Conservation (phyloP, 2,888 invertebrate species). For the Gymnocheta viridis region DNA sequence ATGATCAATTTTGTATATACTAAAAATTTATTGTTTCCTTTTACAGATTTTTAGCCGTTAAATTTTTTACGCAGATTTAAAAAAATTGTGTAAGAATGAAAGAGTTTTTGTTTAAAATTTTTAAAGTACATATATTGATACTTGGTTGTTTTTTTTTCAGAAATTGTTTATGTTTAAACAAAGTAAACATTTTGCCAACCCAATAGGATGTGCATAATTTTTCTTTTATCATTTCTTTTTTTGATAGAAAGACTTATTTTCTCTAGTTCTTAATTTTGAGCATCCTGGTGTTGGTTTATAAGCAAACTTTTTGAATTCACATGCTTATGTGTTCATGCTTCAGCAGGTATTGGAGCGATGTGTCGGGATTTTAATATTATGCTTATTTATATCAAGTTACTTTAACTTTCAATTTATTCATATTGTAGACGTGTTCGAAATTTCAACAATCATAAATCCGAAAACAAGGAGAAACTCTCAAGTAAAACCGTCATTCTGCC, state of each 20-base stretch:
- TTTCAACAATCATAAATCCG: not conserved
- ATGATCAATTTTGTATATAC: too few relatives aligned
- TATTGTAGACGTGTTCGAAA: slow-evolving; percentile 19
- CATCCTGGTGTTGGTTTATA: not conserved
- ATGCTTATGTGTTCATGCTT: not conserved
- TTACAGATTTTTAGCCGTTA: too few relatives aligned
- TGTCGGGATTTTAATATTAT: not conserved
- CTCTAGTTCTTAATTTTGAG: not conserved
- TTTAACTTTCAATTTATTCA: slow-evolving; percentile 38
- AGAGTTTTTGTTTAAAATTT: too few relatives aligned
- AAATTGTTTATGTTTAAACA: too few relatives aligned
- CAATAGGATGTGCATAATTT: not conserved
- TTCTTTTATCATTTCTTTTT: too few relatives aligned
- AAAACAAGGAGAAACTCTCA: not conserved
- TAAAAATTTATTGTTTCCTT: too few relatives aligned
- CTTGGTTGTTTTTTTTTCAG: too few relatives aligned
- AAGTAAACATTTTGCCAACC: not conserved
- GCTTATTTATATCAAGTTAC: not conserved
- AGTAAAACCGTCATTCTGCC: not conserved
- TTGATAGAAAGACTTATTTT: not conserved
- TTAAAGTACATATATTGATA: too few relatives aligned
- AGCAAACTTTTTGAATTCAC: not conserved
- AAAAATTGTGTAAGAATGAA: too few relatives aligned
- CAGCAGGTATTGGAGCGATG: not conserved
- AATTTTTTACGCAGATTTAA: too few relatives aligned